These are phyloP conservation scores for Lithophane leautieri DNA, from an alignment of 2,888 invertebrate species.

Conservation along the genomic window DNA sequence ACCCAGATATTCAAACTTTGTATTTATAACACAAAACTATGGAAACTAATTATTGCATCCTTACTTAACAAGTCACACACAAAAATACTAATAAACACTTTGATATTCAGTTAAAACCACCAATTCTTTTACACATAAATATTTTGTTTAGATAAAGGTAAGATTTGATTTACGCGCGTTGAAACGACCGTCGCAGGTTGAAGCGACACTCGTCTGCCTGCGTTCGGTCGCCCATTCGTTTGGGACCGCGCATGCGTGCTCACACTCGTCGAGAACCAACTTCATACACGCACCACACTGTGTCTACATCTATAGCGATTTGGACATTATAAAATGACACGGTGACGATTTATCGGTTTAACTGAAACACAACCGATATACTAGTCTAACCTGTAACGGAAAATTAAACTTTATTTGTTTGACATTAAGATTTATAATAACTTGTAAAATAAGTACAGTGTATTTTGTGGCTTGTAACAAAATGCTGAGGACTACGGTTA, in stretches of 20 bases:
- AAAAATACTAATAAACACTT: slow-evolving; percentile 25
- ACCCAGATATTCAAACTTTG: slow-evolving; percentile 51
- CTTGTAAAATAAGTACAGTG: slow-evolving; percentile 5
- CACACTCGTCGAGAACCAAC: slow-evolving; percentile 39
- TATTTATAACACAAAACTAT: slow-evolving; percentile 52
- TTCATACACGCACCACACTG: slow-evolving; percentile 48
- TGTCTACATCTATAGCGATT: slow-evolving; percentile 49
- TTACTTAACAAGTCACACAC: slow-evolving; percentile 51
- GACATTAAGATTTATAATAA: background rate
- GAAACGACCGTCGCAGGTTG: slow-evolving; percentile 43
- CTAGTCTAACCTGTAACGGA: background rate
- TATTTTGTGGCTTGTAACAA: slow-evolving; percentile 38
- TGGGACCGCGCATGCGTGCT: slow-evolving; percentile 61
- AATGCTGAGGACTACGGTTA: slow-evolving; percentile 28
- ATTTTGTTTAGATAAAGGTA: slow-evolving; percentile 54
- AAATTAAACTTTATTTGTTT: slow-evolving; percentile 36
- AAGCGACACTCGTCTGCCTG: slow-evolving; percentile 61
- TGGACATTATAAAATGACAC: slow-evolving; percentile 53
- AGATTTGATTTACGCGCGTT: slow-evolving; percentile 30
- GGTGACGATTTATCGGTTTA: slow-evolving; percentile 40
- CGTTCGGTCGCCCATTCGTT: slow-evolving; percentile 46
- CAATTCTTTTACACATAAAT: slow-evolving; percentile 52
- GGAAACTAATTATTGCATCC: slow-evolving; percentile 46
- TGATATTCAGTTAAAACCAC: slow-evolving; percentile 33
- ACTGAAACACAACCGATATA: slow-evolving; percentile 49